These are phyloP conservation scores for Pantala flavescens DNA, from an alignment of 1,140 invertebrate genomes.

Conservation along the genomic window DNA sequence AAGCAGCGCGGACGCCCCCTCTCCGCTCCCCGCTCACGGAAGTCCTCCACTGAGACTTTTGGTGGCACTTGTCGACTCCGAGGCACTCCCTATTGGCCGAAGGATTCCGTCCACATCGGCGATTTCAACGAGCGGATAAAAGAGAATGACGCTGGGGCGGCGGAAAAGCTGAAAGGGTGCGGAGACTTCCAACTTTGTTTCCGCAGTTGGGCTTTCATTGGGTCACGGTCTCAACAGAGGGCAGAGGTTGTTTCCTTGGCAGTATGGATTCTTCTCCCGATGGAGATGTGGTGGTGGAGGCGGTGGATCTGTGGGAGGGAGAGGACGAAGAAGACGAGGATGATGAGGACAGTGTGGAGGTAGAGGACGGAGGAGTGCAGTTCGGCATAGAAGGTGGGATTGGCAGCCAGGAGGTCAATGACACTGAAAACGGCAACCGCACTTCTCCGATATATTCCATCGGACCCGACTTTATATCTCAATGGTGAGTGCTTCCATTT, in stretches of 20 bases:
- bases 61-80: no score
- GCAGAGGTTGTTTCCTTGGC: background rate
- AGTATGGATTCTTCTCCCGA: background rate
- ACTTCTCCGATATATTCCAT: constrained; percentile 53
- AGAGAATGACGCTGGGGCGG: background rate
- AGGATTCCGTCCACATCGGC: no score
- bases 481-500: constrained; percentile 55
- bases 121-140: no score
- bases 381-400: background rate
- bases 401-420: background rate
- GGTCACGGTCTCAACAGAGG: background rate
- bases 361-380: background rate
- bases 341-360: background rate
- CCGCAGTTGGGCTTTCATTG: background rate
- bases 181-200: background rate
- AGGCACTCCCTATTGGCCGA: no score
- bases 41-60: no score
- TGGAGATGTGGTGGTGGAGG: background rate
- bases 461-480: constrained; percentile 52
- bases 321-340: background rate
- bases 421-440: background rate
- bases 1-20: no score
- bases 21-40: no score
- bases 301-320: background rate
- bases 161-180: background rate